Conservation (phyloP, 2,113 vertebrate genomes). For the Chionomys nivalis region DNA sequence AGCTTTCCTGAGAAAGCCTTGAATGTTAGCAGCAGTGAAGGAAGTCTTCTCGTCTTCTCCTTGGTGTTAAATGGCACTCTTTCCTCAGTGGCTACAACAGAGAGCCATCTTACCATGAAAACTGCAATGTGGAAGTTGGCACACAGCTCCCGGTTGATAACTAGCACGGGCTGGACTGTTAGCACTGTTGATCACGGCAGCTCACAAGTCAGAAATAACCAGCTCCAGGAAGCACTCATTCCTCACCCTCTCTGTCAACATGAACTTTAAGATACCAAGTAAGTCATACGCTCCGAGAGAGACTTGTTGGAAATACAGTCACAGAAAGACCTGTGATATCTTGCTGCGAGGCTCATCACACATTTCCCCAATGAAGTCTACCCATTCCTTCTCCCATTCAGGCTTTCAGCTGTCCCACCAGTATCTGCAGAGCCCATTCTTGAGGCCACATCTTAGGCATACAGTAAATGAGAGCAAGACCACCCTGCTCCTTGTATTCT, state of each 20-base stretch:
- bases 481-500: not conserved
- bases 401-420: not conserved
- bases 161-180: slow-evolving; percentile 58
- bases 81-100: slow-evolving; percentile 63
- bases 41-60: slow-evolving; percentile 12
- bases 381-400: not conserved
- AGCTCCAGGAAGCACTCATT: slow-evolving; percentile 48
- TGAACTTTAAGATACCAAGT: slow-evolving; percentile 79
- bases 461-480: not conserved
- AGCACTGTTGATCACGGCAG: slow-evolving; percentile 28
- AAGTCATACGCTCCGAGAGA: slow-evolving; percentile 57
- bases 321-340: not conserved
- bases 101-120: slow-evolving; percentile 59
- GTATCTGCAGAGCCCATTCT: not conserved
- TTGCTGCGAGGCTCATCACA: not conserved
- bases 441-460: too few species aligned
- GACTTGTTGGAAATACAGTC: slow-evolving; percentile 55
- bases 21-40: slow-evolving; percentile 19
- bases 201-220: slow-evolving; percentile 75
- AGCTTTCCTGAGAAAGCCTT: not conserved
- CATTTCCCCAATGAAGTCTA: not conserved
- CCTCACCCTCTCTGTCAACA: slow-evolving; percentile 72
- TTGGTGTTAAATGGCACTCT: slow-evolving; percentile 63
- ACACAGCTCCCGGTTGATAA: slow-evolving; percentile 65
- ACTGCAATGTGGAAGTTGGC: slow-evolving; percentile 65